Conservation (phyloP, 2,113 vertebrate genomes). For the Oreochromis aureus region DNA sequence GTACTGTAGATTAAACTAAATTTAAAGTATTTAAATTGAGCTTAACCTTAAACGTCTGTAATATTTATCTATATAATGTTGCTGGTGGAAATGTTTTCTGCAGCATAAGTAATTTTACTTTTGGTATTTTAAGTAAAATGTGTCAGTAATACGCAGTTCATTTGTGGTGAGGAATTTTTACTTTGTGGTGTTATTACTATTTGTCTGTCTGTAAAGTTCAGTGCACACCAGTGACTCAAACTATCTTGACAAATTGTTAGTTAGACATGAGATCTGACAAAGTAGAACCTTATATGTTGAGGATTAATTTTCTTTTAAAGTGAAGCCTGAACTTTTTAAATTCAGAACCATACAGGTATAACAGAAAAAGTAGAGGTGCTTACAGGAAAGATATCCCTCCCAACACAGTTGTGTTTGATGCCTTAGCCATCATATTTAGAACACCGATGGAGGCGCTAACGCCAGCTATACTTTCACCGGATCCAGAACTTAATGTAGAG, state of each 20-base stretch:
- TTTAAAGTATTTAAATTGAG: neutral
- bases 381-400: slow-evolving; percentile 31
- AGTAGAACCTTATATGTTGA: neutral
- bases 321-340: neutral
- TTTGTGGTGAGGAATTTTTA: too few relatives aligned
- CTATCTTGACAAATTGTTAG: neutral
- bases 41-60: neutral
- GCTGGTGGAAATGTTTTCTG: too few relatives aligned
- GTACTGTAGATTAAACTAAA: neutral
- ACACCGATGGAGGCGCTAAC: slow-evolving; percentile 36
- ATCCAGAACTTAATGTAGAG: neutral
- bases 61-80: neutral
- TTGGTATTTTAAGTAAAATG: too few relatives aligned
- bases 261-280: neutral
- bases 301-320: neutral
- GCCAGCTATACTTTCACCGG: slow-evolving; percentile 7
- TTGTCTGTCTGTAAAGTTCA: too few relatives aligned
- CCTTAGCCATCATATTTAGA: slow-evolving; percentile 10
- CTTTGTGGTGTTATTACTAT: too few relatives aligned
- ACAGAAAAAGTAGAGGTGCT: neutral
- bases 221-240: neutral
- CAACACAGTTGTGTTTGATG: neutral
- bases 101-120: neutral
- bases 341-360: neutral
- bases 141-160: too few relatives aligned